Conservation (phyloP, 92 coral and sea anemone genomes). For the Actinostola sp. region DNA sequence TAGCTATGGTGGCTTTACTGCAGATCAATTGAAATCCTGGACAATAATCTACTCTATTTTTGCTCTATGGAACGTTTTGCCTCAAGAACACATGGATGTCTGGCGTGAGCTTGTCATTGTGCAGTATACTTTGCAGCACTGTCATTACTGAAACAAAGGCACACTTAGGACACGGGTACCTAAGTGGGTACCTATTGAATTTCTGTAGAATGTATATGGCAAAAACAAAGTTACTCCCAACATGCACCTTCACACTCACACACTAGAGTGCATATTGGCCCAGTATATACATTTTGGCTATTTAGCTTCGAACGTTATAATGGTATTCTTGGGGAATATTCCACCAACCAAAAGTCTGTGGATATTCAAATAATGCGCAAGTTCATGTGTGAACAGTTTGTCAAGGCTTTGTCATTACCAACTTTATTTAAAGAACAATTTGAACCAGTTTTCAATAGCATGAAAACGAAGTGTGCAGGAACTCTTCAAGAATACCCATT, state of each 20-base stretch:
- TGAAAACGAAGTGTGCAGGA: conserved; percentile 3
- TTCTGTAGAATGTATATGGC: too few relatives aligned
- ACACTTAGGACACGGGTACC: too few relatives aligned
- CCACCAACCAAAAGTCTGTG: conserved; percentile 36
- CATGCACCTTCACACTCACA: conserved; percentile 60
- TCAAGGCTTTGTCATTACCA: conserved; percentile 44
- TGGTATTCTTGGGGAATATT: conserved; percentile 52
- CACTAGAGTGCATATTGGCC: conserved; percentile 49
- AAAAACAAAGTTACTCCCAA: conserved; percentile 57
- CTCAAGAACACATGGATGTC: too few relatives aligned
- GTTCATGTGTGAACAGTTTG: conserved; percentile 16
- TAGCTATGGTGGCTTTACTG: too few relatives aligned
- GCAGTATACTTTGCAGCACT: too few relatives aligned
- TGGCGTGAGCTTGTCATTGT: too few relatives aligned
- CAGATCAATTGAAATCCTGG: too few relatives aligned
- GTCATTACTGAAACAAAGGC: too few relatives aligned
- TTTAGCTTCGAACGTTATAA: conserved; percentile 61
- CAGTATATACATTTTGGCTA: conserved; percentile 60
- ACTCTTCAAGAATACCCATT: not conserved
- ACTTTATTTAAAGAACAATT: conserved; percentile 14
- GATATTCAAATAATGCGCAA: conserved; percentile 59
- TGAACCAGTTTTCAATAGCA: conserved; percentile 24
- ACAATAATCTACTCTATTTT: too few relatives aligned
- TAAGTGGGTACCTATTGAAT: too few relatives aligned
- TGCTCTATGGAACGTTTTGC: too few relatives aligned